Evolutionary conservation across 2,888 invertebrate species (phyloP), one percentile per base, ranked within the genome.

Genomic region (Ectemnius continuus): DNA sequence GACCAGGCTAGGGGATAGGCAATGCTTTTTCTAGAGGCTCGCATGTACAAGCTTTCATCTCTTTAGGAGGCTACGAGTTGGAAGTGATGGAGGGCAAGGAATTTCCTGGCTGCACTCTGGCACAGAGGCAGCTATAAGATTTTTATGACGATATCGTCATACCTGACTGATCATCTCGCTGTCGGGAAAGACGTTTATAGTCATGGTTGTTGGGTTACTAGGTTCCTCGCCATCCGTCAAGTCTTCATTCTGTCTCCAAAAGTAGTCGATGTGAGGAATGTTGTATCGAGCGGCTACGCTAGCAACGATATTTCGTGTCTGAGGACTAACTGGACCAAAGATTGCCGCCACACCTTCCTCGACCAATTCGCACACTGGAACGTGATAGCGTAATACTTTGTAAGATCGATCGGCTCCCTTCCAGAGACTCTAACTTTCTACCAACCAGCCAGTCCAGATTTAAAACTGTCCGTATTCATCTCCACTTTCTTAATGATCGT

Each of bases 341-440:
- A 98, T 96, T 58, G 97, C 98, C 4, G 96, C 97, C 66, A 98
- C 96, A 14, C 98, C 98, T 85, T 95, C 95, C 84, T 95, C 93
- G 75, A 96, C 92, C 67, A 98, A 93, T 87, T 96, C 96, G 90
- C 98, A 98, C 71, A 97, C 98, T 98, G 76, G 56, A 36, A 36
- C 11, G 36, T 36, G 36, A 36, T 36, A 8, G 36, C 1, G 36
- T 8, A 36, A 11, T 36, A 11, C 36, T 36, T 36, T 36, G 8
- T 36, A 36, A 36, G 36, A 36, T 36, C 36, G 5, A 11, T 11
- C 36, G 3, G 8, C 5, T n/a, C n/a, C n/a, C 36, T 36, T 8
- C 36, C 8, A 8, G 4, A 36, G 2, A 11, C 36, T 8, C 3
- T 36, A 36, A 36, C 8, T 36, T 36, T 36, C 8, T 36, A 82